Evolutionary conservation across 1,140 invertebrate species (phyloP), one percentile per base, ranked within the genome.

Genomic region (Chlorops oryzae): DNA sequence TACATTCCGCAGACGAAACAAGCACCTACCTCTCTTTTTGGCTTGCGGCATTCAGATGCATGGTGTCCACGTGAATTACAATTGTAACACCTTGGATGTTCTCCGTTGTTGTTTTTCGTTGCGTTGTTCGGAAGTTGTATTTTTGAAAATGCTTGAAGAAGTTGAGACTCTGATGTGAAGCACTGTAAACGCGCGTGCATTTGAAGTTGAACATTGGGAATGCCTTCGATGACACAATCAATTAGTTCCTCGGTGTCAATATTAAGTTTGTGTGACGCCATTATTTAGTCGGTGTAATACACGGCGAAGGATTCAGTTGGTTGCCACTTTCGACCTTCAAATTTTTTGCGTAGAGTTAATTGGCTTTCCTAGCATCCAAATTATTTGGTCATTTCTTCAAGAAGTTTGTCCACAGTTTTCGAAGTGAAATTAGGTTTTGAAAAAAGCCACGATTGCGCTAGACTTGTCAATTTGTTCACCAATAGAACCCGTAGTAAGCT

Each of bases 271-370:
- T 57, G 55, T 5, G 55, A 51, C n/a, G 57, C 44, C 24, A 57
- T 55, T 5, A 59, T 25, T 52, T 61, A 59, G 3, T 59, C 56
- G 21, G 54, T 51, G n/a, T 40, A 46, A 43, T 63, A 63, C 21
- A 56, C 50, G 13, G 35, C 41, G 39, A 61, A 63, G 3, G 12
- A 25, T 9, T 38, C 49, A 23, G 5, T 4, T 5, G 0, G 12
- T 9, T 38, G 9, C 32, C 34, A 47, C 22, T 18, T 47, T 4
- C 21, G 20, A 5, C 15, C n/a, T 5, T 47, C 45, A 47, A 34
- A 47, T 13, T 20, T 12, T 41, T 20, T 43, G n/a, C 42, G 32
- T 4, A 21, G 18, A 15, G 18, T 10, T 15, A 38, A 15, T 4
- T 22, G 7, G 18, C 27, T 39, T 21, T 24, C 37, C 18, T 47